Conservation (phyloP, 23 tunicate genomes). For the Halocynthia roretzi region DNA sequence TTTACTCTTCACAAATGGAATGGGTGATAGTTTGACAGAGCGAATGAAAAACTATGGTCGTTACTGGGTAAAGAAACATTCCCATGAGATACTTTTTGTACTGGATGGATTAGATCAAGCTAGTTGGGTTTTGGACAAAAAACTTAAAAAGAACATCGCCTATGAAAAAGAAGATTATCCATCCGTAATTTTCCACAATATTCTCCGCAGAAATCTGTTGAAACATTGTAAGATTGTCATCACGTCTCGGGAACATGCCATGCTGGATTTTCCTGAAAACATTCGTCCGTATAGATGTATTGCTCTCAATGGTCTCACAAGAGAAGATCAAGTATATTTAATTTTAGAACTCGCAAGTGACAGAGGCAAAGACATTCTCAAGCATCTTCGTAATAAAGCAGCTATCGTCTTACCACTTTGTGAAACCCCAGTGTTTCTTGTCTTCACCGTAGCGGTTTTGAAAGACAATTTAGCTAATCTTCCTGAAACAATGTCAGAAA, state of each 20-base stretch:
- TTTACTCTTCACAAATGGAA: background rate
- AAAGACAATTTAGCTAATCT: too few relatives aligned
- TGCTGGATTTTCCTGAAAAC: background rate
- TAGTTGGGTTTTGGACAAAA: background rate
- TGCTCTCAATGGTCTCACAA: background rate
- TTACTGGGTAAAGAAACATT: background rate
- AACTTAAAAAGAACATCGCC: background rate
- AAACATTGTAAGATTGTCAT: background rate
- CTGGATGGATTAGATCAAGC: constrained; percentile 1
- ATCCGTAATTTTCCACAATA: background rate
- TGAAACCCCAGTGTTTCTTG: background rate
- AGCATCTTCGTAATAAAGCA: background rate
- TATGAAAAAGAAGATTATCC: background rate
- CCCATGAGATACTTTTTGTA: background rate
- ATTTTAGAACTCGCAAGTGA: background rate
- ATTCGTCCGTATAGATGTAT: background rate
- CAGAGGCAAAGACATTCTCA: background rate
- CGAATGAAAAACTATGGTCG: background rate
- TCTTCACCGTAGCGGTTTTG: too few relatives aligned
- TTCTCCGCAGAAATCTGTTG: background rate
- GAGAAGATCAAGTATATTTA: background rate
- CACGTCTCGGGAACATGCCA: background rate
- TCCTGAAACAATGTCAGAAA: too few relatives aligned
- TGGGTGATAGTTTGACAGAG: background rate
- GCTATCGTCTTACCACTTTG: background rate